These are phyloP conservation scores for Drosophila dives DNA, from an alignment of 2,888 invertebrate species.

Conservation along the genomic window DNA sequence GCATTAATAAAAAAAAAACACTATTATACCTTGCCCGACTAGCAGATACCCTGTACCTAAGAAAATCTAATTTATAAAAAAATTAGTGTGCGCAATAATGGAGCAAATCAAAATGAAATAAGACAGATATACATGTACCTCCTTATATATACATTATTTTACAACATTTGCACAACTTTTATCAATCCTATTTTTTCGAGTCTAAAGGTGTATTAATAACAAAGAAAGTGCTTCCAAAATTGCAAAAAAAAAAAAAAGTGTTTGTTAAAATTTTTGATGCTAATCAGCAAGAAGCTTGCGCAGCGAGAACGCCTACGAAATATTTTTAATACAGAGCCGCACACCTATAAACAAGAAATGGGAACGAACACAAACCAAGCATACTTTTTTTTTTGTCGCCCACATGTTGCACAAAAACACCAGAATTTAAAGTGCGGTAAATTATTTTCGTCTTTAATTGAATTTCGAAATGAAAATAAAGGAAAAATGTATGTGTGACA, in stretches of 20 bases:
- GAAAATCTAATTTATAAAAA: not conserved
- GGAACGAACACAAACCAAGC: conserved; percentile 19
- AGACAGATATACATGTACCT: not conserved
- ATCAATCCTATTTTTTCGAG: not conserved
- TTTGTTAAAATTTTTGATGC: conserved; percentile 39
- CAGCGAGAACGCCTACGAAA: conserved; percentile 62
- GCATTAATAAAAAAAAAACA: conserved; percentile 30
- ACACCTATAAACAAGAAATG: conserved; percentile 47
- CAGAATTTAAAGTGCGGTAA: not conserved
- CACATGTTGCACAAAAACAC: conserved; percentile 50
- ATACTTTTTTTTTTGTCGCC: conserved; percentile 28
- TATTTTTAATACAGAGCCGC: conserved; percentile 68
- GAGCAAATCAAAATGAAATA: not conserved
- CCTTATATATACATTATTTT: not conserved
- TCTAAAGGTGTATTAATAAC: not conserved
- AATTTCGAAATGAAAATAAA: conserved; percentile 16
- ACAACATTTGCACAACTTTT: not conserved
- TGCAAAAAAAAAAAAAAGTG: conserved; percentile 15
- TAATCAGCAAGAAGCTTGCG: conserved; percentile 60
- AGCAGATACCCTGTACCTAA: not conserved
- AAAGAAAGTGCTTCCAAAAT: conserved; percentile 60
- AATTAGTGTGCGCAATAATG: not conserved
- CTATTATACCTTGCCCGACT: too few relatives aligned
- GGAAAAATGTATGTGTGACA: conserved; percentile 4
- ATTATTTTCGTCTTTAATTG: conserved; percentile 9